Evolutionary conservation across 2,888 invertebrate genomes (phyloP).

Genomic region (Apotomis betuletana): DNA sequence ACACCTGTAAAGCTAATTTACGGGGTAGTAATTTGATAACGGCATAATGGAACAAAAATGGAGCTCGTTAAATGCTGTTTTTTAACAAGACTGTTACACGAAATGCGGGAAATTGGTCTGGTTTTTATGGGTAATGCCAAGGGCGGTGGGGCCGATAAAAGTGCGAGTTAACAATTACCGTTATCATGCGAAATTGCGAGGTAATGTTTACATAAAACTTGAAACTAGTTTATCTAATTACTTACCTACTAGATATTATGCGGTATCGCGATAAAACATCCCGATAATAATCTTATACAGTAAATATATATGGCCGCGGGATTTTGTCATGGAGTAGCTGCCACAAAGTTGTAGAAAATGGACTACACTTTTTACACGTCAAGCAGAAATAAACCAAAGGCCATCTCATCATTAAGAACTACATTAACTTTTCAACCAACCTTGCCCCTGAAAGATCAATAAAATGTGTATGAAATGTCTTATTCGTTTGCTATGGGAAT

Average conservation of each 20-base stretch:
- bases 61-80: conserved; percentile 18
- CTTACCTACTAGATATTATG: neutral
- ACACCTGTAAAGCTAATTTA: conserved; percentile 49
- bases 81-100: conserved; percentile 21
- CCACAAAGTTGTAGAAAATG: too few species aligned
- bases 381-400: too few species aligned
- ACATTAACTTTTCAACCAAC: too few species aligned
- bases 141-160: conserved; percentile 16
- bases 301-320: too few species aligned
- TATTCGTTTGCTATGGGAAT: too few species aligned
- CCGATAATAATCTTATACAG: too few species aligned
- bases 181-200: neutral
- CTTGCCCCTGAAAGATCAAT: too few species aligned
- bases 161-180: conserved; percentile 31
- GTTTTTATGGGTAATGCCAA: conserved; percentile 13
- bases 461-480: too few species aligned
- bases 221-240: neutral
- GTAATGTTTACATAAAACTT: neutral
- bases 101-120: conserved; percentile 11
- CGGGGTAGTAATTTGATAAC: conserved; percentile 26
- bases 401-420: too few species aligned
- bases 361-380: too few species aligned
- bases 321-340: too few species aligned
- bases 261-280: neutral
- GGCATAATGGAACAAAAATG: conserved; percentile 4